These are phyloP conservation scores for Pachliopta kotzebuea DNA, from an alignment of 2,888 invertebrate genomes.

Conservation along the genomic window DNA sequence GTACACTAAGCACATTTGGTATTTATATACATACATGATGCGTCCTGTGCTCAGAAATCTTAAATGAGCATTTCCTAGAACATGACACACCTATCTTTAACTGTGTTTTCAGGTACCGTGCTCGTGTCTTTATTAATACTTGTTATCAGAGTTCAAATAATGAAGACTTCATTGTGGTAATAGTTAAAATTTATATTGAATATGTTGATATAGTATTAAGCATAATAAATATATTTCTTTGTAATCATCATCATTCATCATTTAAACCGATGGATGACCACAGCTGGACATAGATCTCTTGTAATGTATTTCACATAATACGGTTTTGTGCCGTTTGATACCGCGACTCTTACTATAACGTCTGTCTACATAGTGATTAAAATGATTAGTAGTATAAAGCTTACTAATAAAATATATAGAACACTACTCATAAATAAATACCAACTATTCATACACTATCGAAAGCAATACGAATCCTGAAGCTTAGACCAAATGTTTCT, in stretches of 20 bases:
- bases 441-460: conserved; percentile 21
- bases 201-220: neutral
- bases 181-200: neutral
- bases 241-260: too few species aligned
- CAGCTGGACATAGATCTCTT: too few species aligned
- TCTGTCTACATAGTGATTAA: too few species aligned
- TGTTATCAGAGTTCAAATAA: neutral
- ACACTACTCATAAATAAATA: too few species aligned
- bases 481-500: conserved; percentile 13
- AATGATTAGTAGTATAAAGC: too few species aligned
- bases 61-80: conserved; percentile 27
- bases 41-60: conserved; percentile 15
- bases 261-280: too few species aligned
- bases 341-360: too few species aligned
- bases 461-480: conserved; percentile 12
- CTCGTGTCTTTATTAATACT: conserved; percentile 5
- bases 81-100: conserved; percentile 27
- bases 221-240: neutral
- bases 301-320: too few species aligned
- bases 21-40: conserved; percentile 25
- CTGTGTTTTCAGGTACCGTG: conserved; percentile 14
- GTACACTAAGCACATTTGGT: conserved; percentile 15
- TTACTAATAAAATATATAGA: too few species aligned
- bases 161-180: neutral
- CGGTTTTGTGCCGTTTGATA: too few species aligned